phyloP scores from a whole-genome alignment of 2,888 invertebrate genomes.

The Fragum sueziense region DNA sequence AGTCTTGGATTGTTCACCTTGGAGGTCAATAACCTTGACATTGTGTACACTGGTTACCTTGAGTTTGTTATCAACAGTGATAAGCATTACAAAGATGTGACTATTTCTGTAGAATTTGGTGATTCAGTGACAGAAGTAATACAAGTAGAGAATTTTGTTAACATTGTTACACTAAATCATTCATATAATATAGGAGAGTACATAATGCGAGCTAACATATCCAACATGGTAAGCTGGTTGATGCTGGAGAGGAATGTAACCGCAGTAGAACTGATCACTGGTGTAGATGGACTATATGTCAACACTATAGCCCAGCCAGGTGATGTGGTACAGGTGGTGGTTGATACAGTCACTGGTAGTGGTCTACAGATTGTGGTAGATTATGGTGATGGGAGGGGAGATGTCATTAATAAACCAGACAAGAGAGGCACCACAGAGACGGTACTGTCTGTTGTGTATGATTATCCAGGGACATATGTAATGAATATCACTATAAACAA shows the following conservation, averaged over 20 bases:
- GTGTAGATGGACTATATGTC: slow-evolving; percentile 44
- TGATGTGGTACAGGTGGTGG: slow-evolving; percentile 44
- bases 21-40: slow-evolving; percentile 26
- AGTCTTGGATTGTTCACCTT: slow-evolving; percentile 29
- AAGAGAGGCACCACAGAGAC: slow-evolving; percentile 46
- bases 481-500: slow-evolving; percentile 55
- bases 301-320: slow-evolving; percentile 38
- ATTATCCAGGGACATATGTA: slow-evolving; percentile 45
- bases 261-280: slow-evolving; percentile 59
- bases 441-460: slow-evolving; percentile 41
- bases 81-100: slow-evolving; percentile 28
- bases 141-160: slow-evolving; percentile 25
- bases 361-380: slow-evolving; percentile 51
- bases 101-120: slow-evolving; percentile 52
- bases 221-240: slow-evolving; percentile 61
- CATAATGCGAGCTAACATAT: slow-evolving; percentile 48
- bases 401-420: slow-evolving; percentile 48
- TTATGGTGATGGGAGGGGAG: slow-evolving; percentile 45
- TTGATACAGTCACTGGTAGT: slow-evolving; percentile 58
- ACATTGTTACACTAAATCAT: slow-evolving; percentile 38
- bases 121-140: slow-evolving; percentile 33
- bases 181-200: slow-evolving; percentile 56
- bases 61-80: slow-evolving; percentile 19
- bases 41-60: slow-evolving; percentile 45
- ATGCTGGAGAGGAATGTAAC: slow-evolving; percentile 33